Evolutionary conservation across 92 coral and sea anemone genomes (phyloP).

Genomic region (Siderastrea siderea): DNA sequence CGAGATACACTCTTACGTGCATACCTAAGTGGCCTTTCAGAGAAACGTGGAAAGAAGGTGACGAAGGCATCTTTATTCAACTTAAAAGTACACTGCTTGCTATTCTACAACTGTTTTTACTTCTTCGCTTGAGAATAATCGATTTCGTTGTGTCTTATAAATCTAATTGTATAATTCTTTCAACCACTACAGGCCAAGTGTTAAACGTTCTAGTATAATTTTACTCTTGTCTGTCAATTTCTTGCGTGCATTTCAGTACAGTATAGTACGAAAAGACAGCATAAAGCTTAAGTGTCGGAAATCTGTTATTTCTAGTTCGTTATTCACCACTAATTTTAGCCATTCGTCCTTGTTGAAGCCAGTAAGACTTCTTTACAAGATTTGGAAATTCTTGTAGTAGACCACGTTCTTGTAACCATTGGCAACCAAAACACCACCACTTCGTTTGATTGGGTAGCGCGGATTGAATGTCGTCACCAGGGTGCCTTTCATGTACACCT

Average conservation of each 20-base stretch:
- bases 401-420: constrained; percentile 81
- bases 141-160: too few species aligned
- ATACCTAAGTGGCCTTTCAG: too few species aligned
- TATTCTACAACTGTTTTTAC: neutral
- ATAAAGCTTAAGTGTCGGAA: neutral
- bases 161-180: too few species aligned
- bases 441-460: constrained; percentile 53
- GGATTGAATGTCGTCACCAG: constrained; percentile 53
- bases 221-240: neutral
- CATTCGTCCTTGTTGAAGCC: neutral
- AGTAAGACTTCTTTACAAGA: neutral
- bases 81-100: neutral
- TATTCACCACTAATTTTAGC: neutral
- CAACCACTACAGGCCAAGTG: too few species aligned
- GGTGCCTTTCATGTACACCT: constrained; percentile 35
- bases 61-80: neutral
- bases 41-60: neutral
- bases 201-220: too few species aligned
- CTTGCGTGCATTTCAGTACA: too few species aligned
- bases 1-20: too few species aligned
- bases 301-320: neutral
- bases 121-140: neutral
- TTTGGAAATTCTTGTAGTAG: constrained; percentile 55
- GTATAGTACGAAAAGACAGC: too few species aligned
- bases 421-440: constrained; percentile 82